These are phyloP conservation scores for Atta colombica DNA, from an alignment of 1,140 invertebrate species.

Conservation along the genomic window DNA sequence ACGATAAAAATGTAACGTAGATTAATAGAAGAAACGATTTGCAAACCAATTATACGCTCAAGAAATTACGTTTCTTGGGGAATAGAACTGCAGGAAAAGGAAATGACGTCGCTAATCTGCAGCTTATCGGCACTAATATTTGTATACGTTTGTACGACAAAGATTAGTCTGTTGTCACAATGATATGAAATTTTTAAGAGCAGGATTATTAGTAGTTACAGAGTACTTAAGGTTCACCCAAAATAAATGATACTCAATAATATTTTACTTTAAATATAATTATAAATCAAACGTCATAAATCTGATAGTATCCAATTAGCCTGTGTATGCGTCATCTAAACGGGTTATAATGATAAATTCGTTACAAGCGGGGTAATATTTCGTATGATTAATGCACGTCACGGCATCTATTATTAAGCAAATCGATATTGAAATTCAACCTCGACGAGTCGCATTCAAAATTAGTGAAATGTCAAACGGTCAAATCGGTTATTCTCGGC, in stretches of 20 bases:
- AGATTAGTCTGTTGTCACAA: conserved; percentile 35
- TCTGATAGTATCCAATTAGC: neutral
- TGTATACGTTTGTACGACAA: neutral
- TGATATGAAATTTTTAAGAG: neutral
- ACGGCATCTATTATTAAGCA: conserved; percentile 38
- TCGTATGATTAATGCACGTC: conserved; percentile 34
- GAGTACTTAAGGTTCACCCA: neutral
- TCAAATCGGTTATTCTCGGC: conserved; percentile 50
- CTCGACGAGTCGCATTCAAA: conserved; percentile 46
- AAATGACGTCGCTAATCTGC: conserved; percentile 36
- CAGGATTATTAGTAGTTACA: no score
- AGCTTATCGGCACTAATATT: neutral
- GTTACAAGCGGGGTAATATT: conserved; percentile 7
- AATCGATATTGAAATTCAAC: conserved; percentile 57
- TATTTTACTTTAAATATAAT: neutral
- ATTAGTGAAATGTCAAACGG: conserved; percentile 62
- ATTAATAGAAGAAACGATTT: neutral
- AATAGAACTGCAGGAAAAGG: conserved; percentile 6
- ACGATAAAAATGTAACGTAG: neutral
- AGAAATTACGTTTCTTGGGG: neutral
- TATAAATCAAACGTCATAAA: neutral
- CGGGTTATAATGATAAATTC: conserved; percentile 7
- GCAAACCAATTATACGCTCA: neutral
- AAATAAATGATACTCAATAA: neutral
- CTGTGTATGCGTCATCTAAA: neutral